Evolutionary conservation across 2,113 vertebrate genomes (phyloP).

Genomic region (Xiphophorus couchianus): DNA sequence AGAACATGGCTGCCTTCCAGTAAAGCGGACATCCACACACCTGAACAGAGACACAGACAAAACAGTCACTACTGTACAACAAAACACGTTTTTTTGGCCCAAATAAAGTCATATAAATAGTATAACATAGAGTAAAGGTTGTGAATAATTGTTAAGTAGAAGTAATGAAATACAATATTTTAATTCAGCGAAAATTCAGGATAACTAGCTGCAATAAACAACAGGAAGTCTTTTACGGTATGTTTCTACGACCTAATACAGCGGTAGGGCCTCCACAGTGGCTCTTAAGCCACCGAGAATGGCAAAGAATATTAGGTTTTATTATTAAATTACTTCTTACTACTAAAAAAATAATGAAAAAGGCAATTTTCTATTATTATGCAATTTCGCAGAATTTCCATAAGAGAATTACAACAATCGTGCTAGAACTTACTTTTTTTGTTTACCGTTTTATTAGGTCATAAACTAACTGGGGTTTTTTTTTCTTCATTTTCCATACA

Average conservation of each 20-base stretch:
- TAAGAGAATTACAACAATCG: not conserved
- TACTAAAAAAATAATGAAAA: too few relatives aligned
- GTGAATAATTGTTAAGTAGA: not conserved
- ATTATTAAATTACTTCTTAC: too few relatives aligned
- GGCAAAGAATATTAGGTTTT: too few relatives aligned
- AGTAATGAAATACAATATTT: not conserved
- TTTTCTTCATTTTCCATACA: too few relatives aligned
- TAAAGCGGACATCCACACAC: constrained; percentile 93
- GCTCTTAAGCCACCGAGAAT: too few relatives aligned
- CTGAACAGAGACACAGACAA: constrained; percentile 74
- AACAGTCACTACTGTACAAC: not conserved
- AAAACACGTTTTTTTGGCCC: constrained; percentile 7
- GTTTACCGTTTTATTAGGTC: too few relatives aligned
- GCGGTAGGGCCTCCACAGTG: too few relatives aligned
- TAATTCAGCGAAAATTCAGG: too few relatives aligned
- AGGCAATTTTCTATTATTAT: not conserved
- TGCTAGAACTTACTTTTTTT: not conserved
- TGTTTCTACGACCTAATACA: too few relatives aligned
- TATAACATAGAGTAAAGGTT: not conserved
- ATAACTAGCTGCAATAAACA: too few relatives aligned
- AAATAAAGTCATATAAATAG: not conserved
- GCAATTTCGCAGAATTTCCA: not conserved
- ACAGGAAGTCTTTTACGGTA: too few relatives aligned
- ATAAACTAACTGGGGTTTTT: too few relatives aligned
- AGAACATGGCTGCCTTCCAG: constrained; percentile 97